phyloP scores from a whole-genome alignment of 2,797 vertebrate genomes.

The Mus caroli region DNA sequence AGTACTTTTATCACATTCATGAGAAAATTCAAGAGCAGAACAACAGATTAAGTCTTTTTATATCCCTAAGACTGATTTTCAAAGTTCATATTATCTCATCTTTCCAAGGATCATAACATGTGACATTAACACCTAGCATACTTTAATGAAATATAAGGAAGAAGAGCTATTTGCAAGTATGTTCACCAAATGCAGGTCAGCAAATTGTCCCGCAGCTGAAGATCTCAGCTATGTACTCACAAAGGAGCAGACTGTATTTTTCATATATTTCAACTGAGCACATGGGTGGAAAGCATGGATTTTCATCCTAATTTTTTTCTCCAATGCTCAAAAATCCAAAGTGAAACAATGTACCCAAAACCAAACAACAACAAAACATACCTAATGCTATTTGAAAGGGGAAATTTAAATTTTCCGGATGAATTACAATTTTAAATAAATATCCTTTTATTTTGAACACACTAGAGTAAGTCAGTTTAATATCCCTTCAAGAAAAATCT shows the following conservation, averaged over 20 bases:
- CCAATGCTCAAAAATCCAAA: background rate
- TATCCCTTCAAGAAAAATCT: constrained; percentile 2
- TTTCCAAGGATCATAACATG: background rate
- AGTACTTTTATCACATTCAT: background rate
- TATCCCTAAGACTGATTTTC: background rate
- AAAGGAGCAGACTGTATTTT: constrained; percentile 32
- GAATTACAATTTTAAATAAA: constrained; percentile 50
- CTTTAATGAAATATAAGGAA: constrained; percentile 23
- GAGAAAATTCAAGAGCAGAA: constrained; percentile 15
- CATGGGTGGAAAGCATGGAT: background rate
- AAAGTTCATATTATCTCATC: background rate
- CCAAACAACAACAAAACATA: background rate
- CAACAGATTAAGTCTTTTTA: constrained; percentile 10
- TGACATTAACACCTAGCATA: background rate
- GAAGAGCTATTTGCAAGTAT: background rate
- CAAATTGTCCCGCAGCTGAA: background rate
- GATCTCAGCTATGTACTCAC: background rate
- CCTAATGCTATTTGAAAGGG: background rate
- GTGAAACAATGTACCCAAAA: background rate
- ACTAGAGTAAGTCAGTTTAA: background rate
- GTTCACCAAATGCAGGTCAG: background rate
- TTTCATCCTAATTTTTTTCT: background rate
- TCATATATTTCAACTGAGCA: background rate
- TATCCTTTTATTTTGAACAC: background rate
- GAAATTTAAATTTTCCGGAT: constrained; percentile 12